Evolutionary conservation across 2,888 invertebrate genomes (phyloP), one percentile per base, ranked within the genome.

Genomic region (Lypha dubia): DNA sequence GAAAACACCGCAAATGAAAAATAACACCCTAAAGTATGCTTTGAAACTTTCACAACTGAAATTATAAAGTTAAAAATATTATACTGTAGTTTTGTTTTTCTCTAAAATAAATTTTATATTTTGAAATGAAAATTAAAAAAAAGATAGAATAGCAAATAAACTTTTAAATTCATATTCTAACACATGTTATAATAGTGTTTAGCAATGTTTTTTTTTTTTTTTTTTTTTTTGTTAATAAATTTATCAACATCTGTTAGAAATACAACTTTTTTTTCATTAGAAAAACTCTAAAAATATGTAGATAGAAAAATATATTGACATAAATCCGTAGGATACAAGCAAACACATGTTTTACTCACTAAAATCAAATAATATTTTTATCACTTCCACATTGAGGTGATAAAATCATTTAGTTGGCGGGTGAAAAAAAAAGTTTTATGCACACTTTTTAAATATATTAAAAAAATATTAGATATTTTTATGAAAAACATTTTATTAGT

Each of bases 311-410:
- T 13, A 51, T 4, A 22, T 24, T 46, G 46, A 3, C 17, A 53
- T 8, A 53, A 32, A n/a, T 32, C 8, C 1, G 11, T 32, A n/a
- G 8, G 17, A 28, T 56, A 15, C 22, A 28, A 8, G 9, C 7
- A 28, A 56, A 56, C 56, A 56, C 15, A 58, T 58, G 56, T 32
- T 58, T 58, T 17, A 32, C 17, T 58, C 3, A 8, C 56, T 9
- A 32, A 58, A 58, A 58, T 17, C 56, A 58, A 32, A 32, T 58
- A 17, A 56, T 32, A 56, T 56, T 32, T 56, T 56, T 56, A 17
- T 32, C 3, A 58, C 56, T 58, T 17, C 0, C 0, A 3, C 51
- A 22, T 11, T 22, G 8, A 35, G 8, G 5, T 28, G 28, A 28
- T 28, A 28, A 28, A 28, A 28, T 28, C 35, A 35, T 35, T 35